Base-by-base conservation (phyloP, 2,888 invertebrate species). In the Cheilosia soror region DNA sequence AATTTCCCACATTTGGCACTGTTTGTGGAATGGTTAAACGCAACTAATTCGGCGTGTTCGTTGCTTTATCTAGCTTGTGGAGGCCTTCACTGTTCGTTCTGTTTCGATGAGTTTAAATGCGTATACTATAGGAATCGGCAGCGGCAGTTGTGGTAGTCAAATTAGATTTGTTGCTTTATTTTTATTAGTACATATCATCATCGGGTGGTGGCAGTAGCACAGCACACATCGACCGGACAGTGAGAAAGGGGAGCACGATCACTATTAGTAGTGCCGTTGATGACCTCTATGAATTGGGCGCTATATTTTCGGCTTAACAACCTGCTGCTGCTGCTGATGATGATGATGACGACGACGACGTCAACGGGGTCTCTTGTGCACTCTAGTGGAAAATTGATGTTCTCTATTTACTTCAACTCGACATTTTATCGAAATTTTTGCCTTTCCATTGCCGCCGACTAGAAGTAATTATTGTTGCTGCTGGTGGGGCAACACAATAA, bases 31-130 rank as follows among this genome's bases (percentile, higher is more conserved):
- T 80, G 84, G 65, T 80, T 76, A 76, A 76, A 76, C 80, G 55
- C 71, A 80, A 79, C 65, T 71, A 75, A 84, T 80, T 80, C 44
- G 31, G 51, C 40, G 65, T 66, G 49, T 31, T 4, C 0, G 40
- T 55, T 75, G 20, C 51, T 65, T 63, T 82, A 80, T 79, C 69
- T 72, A 75, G 65, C 40, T 72, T 53, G 33, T 47, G 68, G 51
- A 55, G 68, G 63, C 5, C 29, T 33, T 49, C 60, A 60, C 37
- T 57, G 11, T 49, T 66, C 62, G 58, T 79, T 65, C 33, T 55
- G 47, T 71, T 51, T 65, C 79, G 83, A 73, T 80, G 84, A 84
- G 71, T 80, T 84, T 76, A 49, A 84, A 76, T 76, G 71, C 80
- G 44, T 60, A 69, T n/a, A n/a, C n/a, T n/a, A n/a, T 76, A 51